A percentile compares a stretch with the other conserved stretches of the same genome.
phyloP scores from a whole-genome alignment of 1,140 invertebrate species.

The Lordiphosa stackelbergi region DNA sequence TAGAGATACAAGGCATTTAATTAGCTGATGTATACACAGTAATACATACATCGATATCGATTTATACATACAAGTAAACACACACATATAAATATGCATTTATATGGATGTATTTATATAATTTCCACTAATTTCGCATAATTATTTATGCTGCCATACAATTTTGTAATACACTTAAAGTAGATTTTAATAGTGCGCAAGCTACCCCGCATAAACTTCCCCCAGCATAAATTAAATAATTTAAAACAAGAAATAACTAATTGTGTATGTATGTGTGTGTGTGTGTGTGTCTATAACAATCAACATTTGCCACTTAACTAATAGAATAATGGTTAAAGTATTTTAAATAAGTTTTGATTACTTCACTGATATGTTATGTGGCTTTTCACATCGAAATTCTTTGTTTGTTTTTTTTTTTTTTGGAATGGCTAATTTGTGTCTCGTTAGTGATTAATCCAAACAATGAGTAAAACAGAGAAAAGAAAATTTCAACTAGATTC shows the following conservation, averaged over 20 bases:
- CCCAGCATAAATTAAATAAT: conserved; percentile 31
- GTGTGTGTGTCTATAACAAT: conserved; percentile 29
- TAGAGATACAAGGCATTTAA: conserved; percentile 22
- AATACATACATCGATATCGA: conserved; percentile 10
- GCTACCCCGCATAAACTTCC: conserved; percentile 6
- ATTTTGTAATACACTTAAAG: conserved; percentile 3
- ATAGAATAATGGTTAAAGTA: conserved; percentile 2
- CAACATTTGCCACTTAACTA: neutral
- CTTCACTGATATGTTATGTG: conserved; percentile 52
- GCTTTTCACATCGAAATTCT: conserved; percentile 24
- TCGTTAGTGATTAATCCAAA: conserved; percentile 15
- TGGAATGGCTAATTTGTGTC: conserved; percentile 27
- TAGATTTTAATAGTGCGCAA: conserved; percentile 13
- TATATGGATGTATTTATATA: conserved; percentile 27
- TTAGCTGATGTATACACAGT: conserved; percentile 19
- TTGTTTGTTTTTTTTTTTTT: conserved; percentile 13
- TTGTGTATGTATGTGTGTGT: conserved; percentile 2
- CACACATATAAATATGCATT: conserved; percentile 3
- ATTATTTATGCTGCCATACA: neutral
- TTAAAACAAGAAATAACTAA: conserved; percentile 18
- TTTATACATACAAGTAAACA: conserved; percentile 22
- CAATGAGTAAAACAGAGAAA: conserved; percentile 16
- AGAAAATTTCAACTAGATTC: conserved; percentile 48
- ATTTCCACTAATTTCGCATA: conserved; percentile 11
- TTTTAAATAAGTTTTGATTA: conserved; percentile 36